Percentiles rank a stretch among this genome's conserved stretches.
These are phyloP conservation scores for Trichogramma dendrolimi DNA, from an alignment of 2,888 invertebrate genomes.

Conservation along the genomic window DNA sequence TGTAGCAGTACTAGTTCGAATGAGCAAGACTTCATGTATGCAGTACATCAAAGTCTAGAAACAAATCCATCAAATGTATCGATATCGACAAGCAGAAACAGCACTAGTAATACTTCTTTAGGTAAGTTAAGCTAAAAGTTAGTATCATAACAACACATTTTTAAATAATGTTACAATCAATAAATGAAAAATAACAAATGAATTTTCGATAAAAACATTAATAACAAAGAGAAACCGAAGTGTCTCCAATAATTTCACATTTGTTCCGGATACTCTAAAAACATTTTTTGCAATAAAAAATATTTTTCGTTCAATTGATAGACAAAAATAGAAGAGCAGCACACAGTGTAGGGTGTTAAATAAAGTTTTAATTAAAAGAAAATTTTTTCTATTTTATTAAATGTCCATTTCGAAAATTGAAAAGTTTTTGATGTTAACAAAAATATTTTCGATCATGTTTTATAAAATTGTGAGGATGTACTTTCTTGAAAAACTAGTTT, in stretches of 20 bases:
- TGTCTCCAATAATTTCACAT: not conserved
- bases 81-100: constrained; percentile 47
- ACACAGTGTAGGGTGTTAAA: no score
- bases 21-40: constrained; percentile 86
- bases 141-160: constrained; percentile 31
- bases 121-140: constrained; percentile 38
- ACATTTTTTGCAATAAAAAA: no score
- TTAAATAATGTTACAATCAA: not conserved
- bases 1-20: constrained; percentile 77
- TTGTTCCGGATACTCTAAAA: no score
- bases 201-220: not conserved
- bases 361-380: no score
- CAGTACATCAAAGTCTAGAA: constrained; percentile 55
- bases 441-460: no score
- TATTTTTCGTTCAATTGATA: no score
- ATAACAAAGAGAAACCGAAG: not conserved
- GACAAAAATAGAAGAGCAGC: no score
- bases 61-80: constrained; percentile 50
- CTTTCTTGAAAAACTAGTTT: no score
- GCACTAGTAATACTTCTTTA: constrained; percentile 43
- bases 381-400: no score
- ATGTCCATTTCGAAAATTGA: no score
- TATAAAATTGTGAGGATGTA: no score
- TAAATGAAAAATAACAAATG: not conserved
- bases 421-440: no score